These are phyloP conservation scores for Egretta garzetta DNA, from an alignment of 2,113 vertebrate species.

Conservation along the genomic window DNA sequence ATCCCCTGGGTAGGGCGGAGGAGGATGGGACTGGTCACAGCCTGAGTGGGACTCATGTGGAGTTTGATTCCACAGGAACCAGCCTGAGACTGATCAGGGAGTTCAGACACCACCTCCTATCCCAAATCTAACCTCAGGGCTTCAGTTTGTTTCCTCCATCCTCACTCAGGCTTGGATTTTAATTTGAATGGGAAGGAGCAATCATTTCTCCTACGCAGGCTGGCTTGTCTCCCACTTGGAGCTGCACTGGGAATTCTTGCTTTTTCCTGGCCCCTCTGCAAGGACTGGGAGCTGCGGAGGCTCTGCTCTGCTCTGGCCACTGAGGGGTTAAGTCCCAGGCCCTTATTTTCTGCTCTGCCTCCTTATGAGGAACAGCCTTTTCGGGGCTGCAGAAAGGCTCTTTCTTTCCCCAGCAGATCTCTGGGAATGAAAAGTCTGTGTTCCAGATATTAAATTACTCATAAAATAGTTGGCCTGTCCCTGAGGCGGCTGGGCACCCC, in stretches of 20 bases:
- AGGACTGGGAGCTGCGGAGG: background rate
- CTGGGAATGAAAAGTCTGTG: constrained; percentile 69
- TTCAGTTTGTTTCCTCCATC: background rate
- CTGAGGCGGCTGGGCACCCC: constrained; percentile 42
- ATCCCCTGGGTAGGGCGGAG: background rate
- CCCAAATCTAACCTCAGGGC: background rate
- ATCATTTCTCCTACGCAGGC: background rate
- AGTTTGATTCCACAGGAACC: background rate
- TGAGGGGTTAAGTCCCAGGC: constrained; percentile 57
- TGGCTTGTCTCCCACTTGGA: background rate
- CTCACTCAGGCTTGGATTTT: background rate
- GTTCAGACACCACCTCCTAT: background rate
- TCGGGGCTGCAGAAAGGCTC: constrained; percentile 36
- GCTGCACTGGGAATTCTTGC: background rate
- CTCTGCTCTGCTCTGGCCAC: background rate
- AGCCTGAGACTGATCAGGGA: background rate
- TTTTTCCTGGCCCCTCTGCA: background rate
- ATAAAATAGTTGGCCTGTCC: constrained; percentile 77
- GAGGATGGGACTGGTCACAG: background rate
- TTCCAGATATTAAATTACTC: constrained; percentile 86
- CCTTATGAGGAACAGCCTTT: constrained; percentile 68
- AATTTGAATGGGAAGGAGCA: background rate
- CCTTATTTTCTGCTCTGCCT: background rate
- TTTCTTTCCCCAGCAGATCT: constrained; percentile 62
- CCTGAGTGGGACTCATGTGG: background rate